Evolutionary conservation across 2,888 invertebrate genomes (phyloP).

Genomic region (Diarsia brunnea): DNA sequence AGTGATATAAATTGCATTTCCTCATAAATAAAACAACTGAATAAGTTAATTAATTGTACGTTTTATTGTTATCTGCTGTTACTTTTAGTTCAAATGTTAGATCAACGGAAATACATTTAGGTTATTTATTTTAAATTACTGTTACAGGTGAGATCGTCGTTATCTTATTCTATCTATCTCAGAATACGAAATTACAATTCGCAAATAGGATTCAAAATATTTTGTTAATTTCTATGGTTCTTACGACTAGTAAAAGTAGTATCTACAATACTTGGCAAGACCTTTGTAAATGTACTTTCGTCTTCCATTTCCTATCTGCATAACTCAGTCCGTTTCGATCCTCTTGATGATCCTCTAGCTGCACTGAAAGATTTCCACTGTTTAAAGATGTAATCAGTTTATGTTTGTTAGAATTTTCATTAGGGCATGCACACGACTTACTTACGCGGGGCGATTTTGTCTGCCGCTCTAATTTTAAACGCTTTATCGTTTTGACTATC

Average conservation of each 20-base stretch:
- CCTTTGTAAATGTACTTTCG: slow-evolving; percentile 80
- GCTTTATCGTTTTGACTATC: slow-evolving; percentile 76
- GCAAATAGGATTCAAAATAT: slow-evolving; percentile 63
- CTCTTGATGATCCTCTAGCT: slow-evolving; percentile 82
- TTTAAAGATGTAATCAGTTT: slow-evolving; percentile 78
- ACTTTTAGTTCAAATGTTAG: slow-evolving; percentile 60
- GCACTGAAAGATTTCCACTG: slow-evolving; percentile 88
- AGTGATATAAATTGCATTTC: slow-evolving; percentile 58
- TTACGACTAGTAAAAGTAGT: slow-evolving; percentile 73
- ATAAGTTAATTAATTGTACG: slow-evolving; percentile 50
- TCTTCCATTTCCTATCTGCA: slow-evolving; percentile 80
- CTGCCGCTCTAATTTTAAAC: slow-evolving; percentile 76
- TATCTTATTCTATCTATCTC: slow-evolving; percentile 74
- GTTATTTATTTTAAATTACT: slow-evolving; percentile 62
- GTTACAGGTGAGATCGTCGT: slow-evolving; percentile 86
- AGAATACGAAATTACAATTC: slow-evolving; percentile 54
- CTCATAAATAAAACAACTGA: slow-evolving; percentile 45
- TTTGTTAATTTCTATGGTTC: slow-evolving; percentile 60
- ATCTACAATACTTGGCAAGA: slow-evolving; percentile 85
- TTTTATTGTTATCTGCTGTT: slow-evolving; percentile 66
- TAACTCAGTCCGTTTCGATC: slow-evolving; percentile 76
- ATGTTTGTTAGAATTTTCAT: slow-evolving; percentile 79
- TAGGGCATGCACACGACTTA: slow-evolving; percentile 86
- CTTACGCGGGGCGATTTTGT: slow-evolving; percentile 87
- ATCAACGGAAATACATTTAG: slow-evolving; percentile 46